Base-by-base conservation (phyloP, 2,797 vertebrate genomes). In the Propithecus perrieri region DNA sequence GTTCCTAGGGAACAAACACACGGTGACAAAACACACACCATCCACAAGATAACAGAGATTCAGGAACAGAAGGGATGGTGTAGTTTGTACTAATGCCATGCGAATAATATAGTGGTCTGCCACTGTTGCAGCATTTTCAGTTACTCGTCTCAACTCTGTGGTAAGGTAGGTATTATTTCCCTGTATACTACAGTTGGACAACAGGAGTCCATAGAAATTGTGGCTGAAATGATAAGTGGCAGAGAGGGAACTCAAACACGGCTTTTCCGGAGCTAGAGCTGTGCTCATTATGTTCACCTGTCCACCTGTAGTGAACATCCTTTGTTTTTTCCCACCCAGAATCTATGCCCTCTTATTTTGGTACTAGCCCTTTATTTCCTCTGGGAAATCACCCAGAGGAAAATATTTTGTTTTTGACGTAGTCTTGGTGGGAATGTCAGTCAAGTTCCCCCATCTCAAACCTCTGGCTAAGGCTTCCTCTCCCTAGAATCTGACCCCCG, bases 81-180 rank as follows among this genome's bases (percentile, higher is more conserved):
- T 1, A 4, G 46, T 41, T 43, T 8, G 35, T 30, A 17, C 50
- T 46, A 35, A 14, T 10, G 24, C 7, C 6, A 0, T 2, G 5
- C 15, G 33, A 80, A 2, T 20, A 18, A 13, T 1, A 48, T 0
- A 20, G 50, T 9, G 33, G 2, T 15, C 50, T 5, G 2, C 5
- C 22, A 4, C 14, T 24, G 57, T 63, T 38, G 41, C 0, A 65
- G 24, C 15, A 13, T 61, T 90, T 76, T 71, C 7, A 46, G 43
- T 81, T 53, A 57, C 26, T 63, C 1, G 6, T 74, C 48, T 83
- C 43, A 72, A 41, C n/a, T 13, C 12, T 1, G 7, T 2, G 6
- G 22, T 69, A 63, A 38, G 5, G 20, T 46, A n/a, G 38, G 11
- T n/a, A n/a, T 12, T 18, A 38, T 28, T 41, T 50, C 61, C 48